Evolutionary conservation across 2,888 invertebrate genomes (phyloP).

Genomic region (Ormia ochracea): DNA sequence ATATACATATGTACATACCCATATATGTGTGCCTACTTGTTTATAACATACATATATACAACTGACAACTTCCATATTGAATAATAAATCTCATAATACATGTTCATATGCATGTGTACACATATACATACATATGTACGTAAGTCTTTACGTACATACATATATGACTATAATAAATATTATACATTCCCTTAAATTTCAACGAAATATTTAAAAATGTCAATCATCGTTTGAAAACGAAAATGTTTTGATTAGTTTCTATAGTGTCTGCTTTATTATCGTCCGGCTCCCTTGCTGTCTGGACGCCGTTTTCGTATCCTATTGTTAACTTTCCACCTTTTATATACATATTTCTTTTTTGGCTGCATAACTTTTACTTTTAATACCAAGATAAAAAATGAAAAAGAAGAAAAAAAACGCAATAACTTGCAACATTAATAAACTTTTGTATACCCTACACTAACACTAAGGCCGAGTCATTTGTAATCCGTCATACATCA

Average conservation of each 20-base stretch:
- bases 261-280: conserved; percentile 44
- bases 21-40: no score
- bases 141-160: no score
- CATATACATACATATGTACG: no score
- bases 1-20: no score
- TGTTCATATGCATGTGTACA: no score
- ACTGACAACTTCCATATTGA: no score
- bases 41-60: no score
- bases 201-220: conserved; percentile 15
- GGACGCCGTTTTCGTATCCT: conserved; percentile 47
- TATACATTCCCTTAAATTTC: neutral
- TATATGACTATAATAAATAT: neutral
- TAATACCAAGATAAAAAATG: conserved; percentile 13
- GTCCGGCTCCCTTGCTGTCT: conserved; percentile 39
- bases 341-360: conserved; percentile 13
- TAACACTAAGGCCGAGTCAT: no score
- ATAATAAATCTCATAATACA: no score
- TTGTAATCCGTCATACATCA: no score
- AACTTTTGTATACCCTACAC: conserved; percentile 9
- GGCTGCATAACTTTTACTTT: conserved; percentile 53
- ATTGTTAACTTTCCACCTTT: conserved; percentile 43
- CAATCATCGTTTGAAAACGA: conserved; percentile 43
- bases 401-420: conserved; percentile 15
- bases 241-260: conserved; percentile 36
- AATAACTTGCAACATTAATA: conserved; percentile 53